Conservation (phyloP, 2,888 invertebrate species). For the Seira sanloemensis region DNA sequence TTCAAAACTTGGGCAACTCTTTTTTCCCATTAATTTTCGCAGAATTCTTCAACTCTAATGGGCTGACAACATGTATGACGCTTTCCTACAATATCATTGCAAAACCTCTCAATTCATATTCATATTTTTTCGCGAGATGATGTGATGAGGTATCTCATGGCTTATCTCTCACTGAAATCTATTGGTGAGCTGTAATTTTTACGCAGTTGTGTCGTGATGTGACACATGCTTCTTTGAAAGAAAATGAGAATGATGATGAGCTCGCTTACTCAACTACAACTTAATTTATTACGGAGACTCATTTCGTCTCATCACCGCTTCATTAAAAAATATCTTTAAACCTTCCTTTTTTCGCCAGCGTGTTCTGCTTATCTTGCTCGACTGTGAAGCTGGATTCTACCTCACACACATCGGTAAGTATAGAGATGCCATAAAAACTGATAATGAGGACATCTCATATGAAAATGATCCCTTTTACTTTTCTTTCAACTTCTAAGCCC, state of each 20-base stretch:
- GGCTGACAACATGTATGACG: not conserved
- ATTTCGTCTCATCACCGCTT: not conserved
- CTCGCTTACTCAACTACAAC: not conserved
- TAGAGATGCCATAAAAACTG: not conserved
- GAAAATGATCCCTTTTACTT: not conserved
- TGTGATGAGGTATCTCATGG: not conserved
- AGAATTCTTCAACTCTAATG: not conserved
- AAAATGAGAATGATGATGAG: not conserved
- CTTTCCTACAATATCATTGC: not conserved
- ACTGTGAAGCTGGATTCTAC: too few relatives aligned
- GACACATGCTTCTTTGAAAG: not conserved
- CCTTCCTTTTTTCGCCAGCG: not conserved
- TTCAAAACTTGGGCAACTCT: not conserved
- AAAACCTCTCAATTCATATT: not conserved
- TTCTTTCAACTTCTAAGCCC: not conserved
- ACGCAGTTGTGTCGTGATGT: constrained; percentile 17
- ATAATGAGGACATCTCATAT: not conserved
- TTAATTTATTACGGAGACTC: constrained; percentile 15
- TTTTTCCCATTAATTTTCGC: not conserved
- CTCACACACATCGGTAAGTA: too few relatives aligned
- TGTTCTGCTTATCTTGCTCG: not conserved
- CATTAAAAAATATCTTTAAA: not conserved
- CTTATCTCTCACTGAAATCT: not conserved
- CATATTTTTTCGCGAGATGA: not conserved
- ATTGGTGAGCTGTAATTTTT: constrained; percentile 18